These are phyloP conservation scores for Nineta flava DNA, from an alignment of 2,888 invertebrate genomes.

Conservation along the genomic window DNA sequence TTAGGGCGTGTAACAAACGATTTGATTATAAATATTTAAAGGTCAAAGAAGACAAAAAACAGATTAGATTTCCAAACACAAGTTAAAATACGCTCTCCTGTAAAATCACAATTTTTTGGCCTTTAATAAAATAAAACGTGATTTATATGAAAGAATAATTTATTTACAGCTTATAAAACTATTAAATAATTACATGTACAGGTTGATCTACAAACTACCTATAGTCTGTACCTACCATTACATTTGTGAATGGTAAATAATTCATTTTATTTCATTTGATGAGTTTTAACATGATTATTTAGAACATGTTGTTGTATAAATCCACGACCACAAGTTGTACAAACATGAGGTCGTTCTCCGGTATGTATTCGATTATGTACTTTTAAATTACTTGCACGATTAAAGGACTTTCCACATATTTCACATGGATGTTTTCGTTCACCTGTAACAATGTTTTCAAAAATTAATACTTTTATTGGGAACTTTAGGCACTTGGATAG, in stretches of 20 bases:
- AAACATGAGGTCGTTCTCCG: slow-evolving; percentile 34
- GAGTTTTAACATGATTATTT: slow-evolving; percentile 32
- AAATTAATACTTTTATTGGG: slow-evolving; percentile 7
- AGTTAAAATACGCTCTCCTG: too few relatives aligned
- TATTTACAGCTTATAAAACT: background rate
- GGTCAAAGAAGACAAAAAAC: too few relatives aligned
- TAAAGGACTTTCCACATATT: slow-evolving; percentile 34
- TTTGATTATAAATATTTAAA: too few relatives aligned
- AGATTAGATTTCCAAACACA: too few relatives aligned
- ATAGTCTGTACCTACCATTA: too few relatives aligned
- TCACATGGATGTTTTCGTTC: slow-evolving; percentile 25
- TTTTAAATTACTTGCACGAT: slow-evolving; percentile 32
- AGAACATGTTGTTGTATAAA: slow-evolving; percentile 37
- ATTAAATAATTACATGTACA: too few relatives aligned
- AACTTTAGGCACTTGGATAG: background rate
- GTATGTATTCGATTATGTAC: slow-evolving; percentile 36
- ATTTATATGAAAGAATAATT: too few relatives aligned
- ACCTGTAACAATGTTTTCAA: slow-evolving; percentile 23
- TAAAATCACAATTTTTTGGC: too few relatives aligned
- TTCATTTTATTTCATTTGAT: slow-evolving; percentile 14
- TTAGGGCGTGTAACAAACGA: too few relatives aligned
- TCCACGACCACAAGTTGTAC: slow-evolving; percentile 35
- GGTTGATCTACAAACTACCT: too few relatives aligned
- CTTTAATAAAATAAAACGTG: too few relatives aligned
- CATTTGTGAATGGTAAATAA: too few relatives aligned